Percentiles rank a stretch among this genome's conserved stretches.
Conservation (phyloP, 2,797 vertebrate species). For the Diplodus puntazzo region DNA sequence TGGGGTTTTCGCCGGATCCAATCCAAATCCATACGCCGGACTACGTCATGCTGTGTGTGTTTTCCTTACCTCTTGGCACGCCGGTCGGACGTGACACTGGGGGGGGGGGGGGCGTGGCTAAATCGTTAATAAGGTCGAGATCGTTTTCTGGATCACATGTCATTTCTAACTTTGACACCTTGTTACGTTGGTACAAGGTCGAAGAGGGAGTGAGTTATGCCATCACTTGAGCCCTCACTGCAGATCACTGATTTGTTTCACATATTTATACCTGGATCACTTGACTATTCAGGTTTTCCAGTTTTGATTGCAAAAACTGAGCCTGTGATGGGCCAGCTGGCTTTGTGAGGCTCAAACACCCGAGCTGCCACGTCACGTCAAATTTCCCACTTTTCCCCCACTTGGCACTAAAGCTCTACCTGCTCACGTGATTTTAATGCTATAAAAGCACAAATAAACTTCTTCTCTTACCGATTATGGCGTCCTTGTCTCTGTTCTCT, state of each 20-base stretch:
- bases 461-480: slow-evolving; percentile 89
- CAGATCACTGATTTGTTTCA: slow-evolving; percentile 37
- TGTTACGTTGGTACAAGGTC: slow-evolving; percentile 13
- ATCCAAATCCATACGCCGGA: too few relatives aligned
- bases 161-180: slow-evolving; percentile 29
- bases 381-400: not conserved
- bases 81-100: too few relatives aligned
- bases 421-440: slow-evolving; percentile 11
- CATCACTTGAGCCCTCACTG: slow-evolving; percentile 20
- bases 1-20: too few relatives aligned
- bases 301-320: slow-evolving; percentile 17
- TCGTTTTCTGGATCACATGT: slow-evolving; percentile 12
- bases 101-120: too few relatives aligned
- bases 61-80: too few relatives aligned
- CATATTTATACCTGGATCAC: slow-evolving; percentile 22
- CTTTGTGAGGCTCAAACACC: not conserved
- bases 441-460: slow-evolving; percentile 1
- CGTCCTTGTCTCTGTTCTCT: slow-evolving; percentile 89
- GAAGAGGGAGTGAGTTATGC: slow-evolving; percentile 28
- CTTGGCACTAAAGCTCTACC: not conserved
- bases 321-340: not conserved
- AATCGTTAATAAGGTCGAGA: too few relatives aligned
- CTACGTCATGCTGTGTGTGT: too few relatives aligned
- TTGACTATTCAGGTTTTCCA: slow-evolving; percentile 22
- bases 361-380: not conserved